phyloP scores from a whole-genome alignment of 2,113 vertebrate genomes.

The Engraulis encrasicolus region DNA sequence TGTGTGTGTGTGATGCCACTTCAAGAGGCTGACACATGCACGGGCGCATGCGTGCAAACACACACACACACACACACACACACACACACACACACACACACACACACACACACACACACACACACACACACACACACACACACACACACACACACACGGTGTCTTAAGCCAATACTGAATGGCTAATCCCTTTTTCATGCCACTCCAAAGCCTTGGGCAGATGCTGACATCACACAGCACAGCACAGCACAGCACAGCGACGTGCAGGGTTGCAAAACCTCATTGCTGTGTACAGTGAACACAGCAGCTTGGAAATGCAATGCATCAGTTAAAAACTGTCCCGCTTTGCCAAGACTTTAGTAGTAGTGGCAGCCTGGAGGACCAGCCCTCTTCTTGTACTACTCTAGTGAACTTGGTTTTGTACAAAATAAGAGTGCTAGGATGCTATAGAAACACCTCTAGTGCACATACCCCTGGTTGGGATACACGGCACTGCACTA shows the following conservation, averaged over 20 bases:
- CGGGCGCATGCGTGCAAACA: conserved; percentile 15
- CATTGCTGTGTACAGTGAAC: not conserved
- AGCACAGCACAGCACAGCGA: too few relatives aligned
- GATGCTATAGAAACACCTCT: too few relatives aligned
- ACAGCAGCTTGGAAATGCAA: conserved; percentile 28
- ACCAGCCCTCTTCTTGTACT: too few relatives aligned
- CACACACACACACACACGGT: conserved; percentile 13
- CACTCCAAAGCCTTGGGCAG: conserved; percentile 30
- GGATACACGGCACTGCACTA: too few relatives aligned
- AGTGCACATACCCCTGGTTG: too few relatives aligned
- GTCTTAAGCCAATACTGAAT: conserved; percentile 36
- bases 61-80: too few relatives aligned
- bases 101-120: conserved; percentile 1
- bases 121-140: conserved; percentile 1
- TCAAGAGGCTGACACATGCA: conserved; percentile 37
- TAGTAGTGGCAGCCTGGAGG: too few relatives aligned
- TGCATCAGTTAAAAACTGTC: not conserved
- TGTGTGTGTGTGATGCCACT: conserved; percentile 40
- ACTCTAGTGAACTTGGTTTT: too few relatives aligned
- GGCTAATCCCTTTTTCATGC: conserved; percentile 42
- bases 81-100: conserved; percentile 1
- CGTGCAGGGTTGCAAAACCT: conserved; percentile 26
- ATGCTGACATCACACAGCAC: conserved; percentile 29
- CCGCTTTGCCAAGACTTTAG: not conserved
- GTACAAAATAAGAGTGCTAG: too few relatives aligned